These are phyloP conservation scores for Sisor rabdophorus DNA, from an alignment of 2,113 vertebrate species.

Conservation along the genomic window DNA sequence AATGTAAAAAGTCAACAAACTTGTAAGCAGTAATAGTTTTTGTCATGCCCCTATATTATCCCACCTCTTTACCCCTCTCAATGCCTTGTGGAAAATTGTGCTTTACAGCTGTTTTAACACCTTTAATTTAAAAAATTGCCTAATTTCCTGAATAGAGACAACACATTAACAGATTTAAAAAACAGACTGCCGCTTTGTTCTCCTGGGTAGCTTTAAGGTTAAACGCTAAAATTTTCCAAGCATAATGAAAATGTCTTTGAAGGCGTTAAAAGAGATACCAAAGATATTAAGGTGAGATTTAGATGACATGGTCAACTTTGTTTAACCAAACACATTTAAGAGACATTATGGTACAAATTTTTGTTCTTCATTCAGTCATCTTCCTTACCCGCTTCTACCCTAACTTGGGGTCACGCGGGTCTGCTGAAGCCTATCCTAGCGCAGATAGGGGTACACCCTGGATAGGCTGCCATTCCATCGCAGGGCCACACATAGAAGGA, in stretches of 20 bases:
- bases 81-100: conserved; percentile 55
- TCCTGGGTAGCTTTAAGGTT: conserved; percentile 41
- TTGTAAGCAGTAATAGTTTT: conserved; percentile 14
- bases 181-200: conserved; percentile 32
- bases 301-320: conserved; percentile 18
- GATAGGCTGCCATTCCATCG: no score
- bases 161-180: conserved; percentile 62
- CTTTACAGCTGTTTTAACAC: conserved; percentile 66
- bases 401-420: no score
- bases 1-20: conserved; percentile 32
- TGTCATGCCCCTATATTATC: conserved; percentile 43
- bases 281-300: conserved; percentile 9
- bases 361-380: no score
- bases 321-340: conserved; percentile 12
- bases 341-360: no score
- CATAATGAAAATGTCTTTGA: conserved; percentile 20
- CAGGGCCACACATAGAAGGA: no score
- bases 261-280: conserved; percentile 31
- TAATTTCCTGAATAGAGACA: conserved; percentile 62
- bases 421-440: no score
- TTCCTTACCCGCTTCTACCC: no score
- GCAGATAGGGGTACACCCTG: no score
- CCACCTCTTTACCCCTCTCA: not conserved
- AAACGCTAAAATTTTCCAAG: conserved; percentile 17
- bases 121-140: conserved; percentile 55